Percentiles rank a stretch among this genome's conserved stretches.
These are phyloP conservation scores for Oreochromis aureus DNA, from an alignment of 2,113 vertebrate genomes.

Conservation along the genomic window DNA sequence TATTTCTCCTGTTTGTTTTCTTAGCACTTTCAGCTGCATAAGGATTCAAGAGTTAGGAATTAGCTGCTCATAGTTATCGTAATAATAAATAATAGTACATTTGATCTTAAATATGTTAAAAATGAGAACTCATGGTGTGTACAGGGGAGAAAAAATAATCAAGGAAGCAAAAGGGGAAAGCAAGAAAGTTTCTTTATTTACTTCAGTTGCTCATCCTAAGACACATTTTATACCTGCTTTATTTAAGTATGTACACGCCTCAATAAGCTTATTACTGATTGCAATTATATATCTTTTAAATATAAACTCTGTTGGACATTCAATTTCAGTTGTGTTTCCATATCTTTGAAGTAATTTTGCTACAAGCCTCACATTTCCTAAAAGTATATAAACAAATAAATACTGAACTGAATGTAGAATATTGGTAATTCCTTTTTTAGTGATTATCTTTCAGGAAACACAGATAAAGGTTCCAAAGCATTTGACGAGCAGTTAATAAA, in stretches of 20 bases:
- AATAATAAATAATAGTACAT: not conserved
- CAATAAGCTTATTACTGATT: not conserved
- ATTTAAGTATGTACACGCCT: not conserved
- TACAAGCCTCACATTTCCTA: not conserved
- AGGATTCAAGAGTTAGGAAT: not conserved
- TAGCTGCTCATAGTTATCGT: not conserved
- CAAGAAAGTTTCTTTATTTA: not conserved
- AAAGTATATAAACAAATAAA: not conserved
- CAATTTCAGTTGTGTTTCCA: not conserved
- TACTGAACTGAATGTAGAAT: not conserved
- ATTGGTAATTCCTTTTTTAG: not conserved
- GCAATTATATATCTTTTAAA: not conserved
- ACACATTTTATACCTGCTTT: not conserved
- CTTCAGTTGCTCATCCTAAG: not conserved
- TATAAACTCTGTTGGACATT: not conserved
- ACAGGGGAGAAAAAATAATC: not conserved
- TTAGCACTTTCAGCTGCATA: not conserved
- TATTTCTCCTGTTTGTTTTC: not conserved
- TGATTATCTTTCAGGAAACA: not conserved
- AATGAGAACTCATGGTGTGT: not conserved
- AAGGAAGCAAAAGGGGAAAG: not conserved
- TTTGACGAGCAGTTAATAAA: not conserved
- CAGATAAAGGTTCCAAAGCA: not conserved
- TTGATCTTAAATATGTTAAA: not conserved
- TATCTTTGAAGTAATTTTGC: fast-evolving